A percentile compares a stretch with the other conserved stretches of the same genome.
Conservation (phyloP, 2,888 invertebrate genomes). For the Malthinus seriepunctatus region DNA sequence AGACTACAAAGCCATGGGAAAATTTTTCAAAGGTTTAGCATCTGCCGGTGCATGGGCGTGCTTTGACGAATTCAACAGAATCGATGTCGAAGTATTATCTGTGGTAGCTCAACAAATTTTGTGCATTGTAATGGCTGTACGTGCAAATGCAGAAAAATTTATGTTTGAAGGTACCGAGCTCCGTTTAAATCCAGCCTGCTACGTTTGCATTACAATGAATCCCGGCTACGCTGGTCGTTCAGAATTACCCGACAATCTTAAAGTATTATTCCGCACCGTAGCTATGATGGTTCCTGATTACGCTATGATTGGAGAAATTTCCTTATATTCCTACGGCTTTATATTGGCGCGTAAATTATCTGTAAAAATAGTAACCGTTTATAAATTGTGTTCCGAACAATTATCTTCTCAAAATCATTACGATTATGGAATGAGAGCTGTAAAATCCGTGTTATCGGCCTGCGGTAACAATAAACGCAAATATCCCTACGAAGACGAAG, state of each 20-base stretch:
- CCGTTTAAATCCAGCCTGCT: slow-evolving; percentile 74
- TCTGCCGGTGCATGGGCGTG: slow-evolving; percentile 87
- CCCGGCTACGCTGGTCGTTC: slow-evolving; percentile 81
- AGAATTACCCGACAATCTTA: slow-evolving; percentile 84
- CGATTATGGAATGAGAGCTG: slow-evolving; percentile 90
- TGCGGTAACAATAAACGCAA: slow-evolving; percentile 81
- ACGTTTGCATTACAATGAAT: slow-evolving; percentile 81
- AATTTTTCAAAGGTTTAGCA: slow-evolving; percentile 82
- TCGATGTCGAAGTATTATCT: slow-evolving; percentile 82
- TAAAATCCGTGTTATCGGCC: slow-evolving; percentile 82
- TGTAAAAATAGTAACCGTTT: slow-evolving; percentile 82
- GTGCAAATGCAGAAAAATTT: slow-evolving; percentile 66
- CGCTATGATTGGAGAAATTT: slow-evolving; percentile 85
- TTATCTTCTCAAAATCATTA: slow-evolving; percentile 85
- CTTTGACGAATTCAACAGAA: slow-evolving; percentile 87
- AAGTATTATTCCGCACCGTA: slow-evolving; percentile 81
- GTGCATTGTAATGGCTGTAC: slow-evolving; percentile 76
- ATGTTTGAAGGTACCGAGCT: slow-evolving; percentile 78
- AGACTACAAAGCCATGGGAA: slow-evolving; percentile 86
- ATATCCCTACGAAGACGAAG: slow-evolving; percentile 77
- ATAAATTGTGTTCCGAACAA: slow-evolving; percentile 82
- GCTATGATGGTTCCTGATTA: slow-evolving; percentile 94
- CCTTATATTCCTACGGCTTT: slow-evolving; percentile 83
- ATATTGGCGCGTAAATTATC: slow-evolving; percentile 74
- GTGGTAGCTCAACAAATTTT: slow-evolving; percentile 87